Evolutionary conservation across 2,888 invertebrate genomes (phyloP).

Genomic region (Cerceris rybyensis): DNA sequence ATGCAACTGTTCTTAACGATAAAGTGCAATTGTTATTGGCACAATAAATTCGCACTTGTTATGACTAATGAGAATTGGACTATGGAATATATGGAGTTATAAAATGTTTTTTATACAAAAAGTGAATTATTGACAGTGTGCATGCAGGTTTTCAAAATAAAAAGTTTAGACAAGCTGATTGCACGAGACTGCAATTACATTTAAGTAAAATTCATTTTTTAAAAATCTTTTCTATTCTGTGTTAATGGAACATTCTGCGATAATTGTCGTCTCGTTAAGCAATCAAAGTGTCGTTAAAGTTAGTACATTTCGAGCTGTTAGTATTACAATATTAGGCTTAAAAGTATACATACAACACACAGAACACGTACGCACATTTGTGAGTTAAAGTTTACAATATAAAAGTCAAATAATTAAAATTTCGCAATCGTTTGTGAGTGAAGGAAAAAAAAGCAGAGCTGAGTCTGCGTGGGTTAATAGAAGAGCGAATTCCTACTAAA

Average conservation of each 20-base stretch:
- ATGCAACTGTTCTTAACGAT: not conserved
- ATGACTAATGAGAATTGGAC: too few relatives aligned
- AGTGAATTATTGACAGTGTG: too few relatives aligned
- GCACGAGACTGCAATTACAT: too few relatives aligned
- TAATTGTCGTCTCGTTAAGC: not conserved
- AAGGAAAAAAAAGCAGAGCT: constrained; percentile 4
- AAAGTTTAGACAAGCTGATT: too few relatives aligned
- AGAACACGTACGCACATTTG: not conserved
- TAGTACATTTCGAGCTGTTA: constrained; percentile 43
- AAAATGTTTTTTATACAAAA: too few relatives aligned
- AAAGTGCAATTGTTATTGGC: not conserved
- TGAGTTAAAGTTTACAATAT: too few relatives aligned
- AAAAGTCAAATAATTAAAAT: too few relatives aligned
- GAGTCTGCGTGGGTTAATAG: constrained; percentile 46
- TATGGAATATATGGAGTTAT: too few relatives aligned
- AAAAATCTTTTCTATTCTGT: not conserved
- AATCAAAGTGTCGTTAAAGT: not conserved
- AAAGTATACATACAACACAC: constrained; percentile 13
- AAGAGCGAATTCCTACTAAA: constrained; percentile 65
- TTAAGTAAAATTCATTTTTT: too few relatives aligned
- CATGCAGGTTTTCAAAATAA: too few relatives aligned
- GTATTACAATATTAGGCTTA: constrained; percentile 42
- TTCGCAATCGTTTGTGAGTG: constrained; percentile 1
- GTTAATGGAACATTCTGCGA: not conserved
- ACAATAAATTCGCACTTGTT: too few relatives aligned